Evolutionary conservation across 92 coral and sea anemone species (phyloP), one percentile per base, ranked within the genome.

Genomic region (Epizoanthus illoricatus): DNA sequence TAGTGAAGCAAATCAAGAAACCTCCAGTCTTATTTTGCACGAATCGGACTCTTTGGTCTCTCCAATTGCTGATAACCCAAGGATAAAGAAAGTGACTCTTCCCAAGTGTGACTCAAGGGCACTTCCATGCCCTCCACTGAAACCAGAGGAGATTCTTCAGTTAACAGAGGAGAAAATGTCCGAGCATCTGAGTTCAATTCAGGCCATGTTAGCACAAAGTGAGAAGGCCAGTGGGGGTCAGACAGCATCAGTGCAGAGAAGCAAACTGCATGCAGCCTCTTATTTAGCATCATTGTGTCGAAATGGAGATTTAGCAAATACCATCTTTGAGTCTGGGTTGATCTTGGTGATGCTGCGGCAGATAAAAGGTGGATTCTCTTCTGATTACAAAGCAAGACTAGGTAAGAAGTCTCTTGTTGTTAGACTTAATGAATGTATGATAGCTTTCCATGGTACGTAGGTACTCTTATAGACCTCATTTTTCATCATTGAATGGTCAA

Each of bases 101-200:
- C 94, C 98, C 4, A 94, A 94, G 85, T 97, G 91, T 90, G 99
- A 97, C 80, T 65, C 97, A 16, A 97, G 94, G 76, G 89, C 99
- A 1, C 57, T 97, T 69, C 95, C 94, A 55, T 91, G 95, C 68
- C 89, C 90, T 33, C 88, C 94, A 15, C 80, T 97, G 12, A 97
- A 94, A 85, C 92, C 97, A 68, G 98, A 92, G 19, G 94, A 97
- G 69, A 65, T 97, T 33, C 85, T 91, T 17, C 81, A 90, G 57
- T 78, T 90, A 69, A 65, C 88, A 43, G 87, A 87, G 19, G 98
- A 90, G 21, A 89, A 93, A 74, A 74, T 88, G 40, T 56, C 73
- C 2, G 93, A 92, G 82, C 96, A 97, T 39, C 83, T 97, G 57
- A 69, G 39, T 8, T 80, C 88, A 4, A 94, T 97, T 67, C 86